Conservation (phyloP, 2,888 invertebrate species). For the Eledona agricola region DNA sequence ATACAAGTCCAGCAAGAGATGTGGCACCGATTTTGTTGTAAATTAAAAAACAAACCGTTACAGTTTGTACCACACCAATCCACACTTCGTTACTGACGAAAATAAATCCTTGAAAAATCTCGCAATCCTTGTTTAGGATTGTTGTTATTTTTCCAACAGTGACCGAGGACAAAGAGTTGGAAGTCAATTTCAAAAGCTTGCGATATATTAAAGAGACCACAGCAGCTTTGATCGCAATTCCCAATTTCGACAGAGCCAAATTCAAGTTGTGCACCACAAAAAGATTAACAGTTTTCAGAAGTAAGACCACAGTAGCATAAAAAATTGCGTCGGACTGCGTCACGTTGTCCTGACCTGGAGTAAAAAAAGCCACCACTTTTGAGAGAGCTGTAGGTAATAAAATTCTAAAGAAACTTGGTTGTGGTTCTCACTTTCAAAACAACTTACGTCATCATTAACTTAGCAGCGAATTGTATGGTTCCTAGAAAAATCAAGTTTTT, state of each 20-base stretch:
- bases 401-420: slow-evolving; percentile 37
- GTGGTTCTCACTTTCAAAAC: slow-evolving; percentile 5
- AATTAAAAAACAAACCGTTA: slow-evolving; percentile 71
- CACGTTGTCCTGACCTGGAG: slow-evolving; percentile 10
- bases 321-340: slow-evolving; percentile 67
- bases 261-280: slow-evolving; percentile 77
- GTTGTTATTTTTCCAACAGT: slow-evolving; percentile 81
- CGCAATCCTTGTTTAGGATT: slow-evolving; percentile 91
- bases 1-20: slow-evolving; percentile 65
- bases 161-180: slow-evolving; percentile 72
- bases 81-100: slow-evolving; percentile 90
- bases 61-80: slow-evolving; percentile 62
- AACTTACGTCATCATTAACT: slow-evolving; percentile 43
- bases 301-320: slow-evolving; percentile 76
- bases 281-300: slow-evolving; percentile 75
- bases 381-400: slow-evolving; percentile 64
- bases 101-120: slow-evolving; percentile 86
- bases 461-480: slow-evolving; percentile 37
- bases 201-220: slow-evolving; percentile 84
- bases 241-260: slow-evolving; percentile 74
- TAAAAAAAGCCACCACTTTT: slow-evolving; percentile 69
- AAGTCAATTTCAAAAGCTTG: slow-evolving; percentile 64
- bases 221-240: slow-evolving; percentile 69
- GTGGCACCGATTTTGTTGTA: slow-evolving; percentile 66
- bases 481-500: slow-evolving; percentile 43